phyloP scores from a whole-genome alignment of 1,140 invertebrate species.

The Dendrolimus kikuchii region DNA sequence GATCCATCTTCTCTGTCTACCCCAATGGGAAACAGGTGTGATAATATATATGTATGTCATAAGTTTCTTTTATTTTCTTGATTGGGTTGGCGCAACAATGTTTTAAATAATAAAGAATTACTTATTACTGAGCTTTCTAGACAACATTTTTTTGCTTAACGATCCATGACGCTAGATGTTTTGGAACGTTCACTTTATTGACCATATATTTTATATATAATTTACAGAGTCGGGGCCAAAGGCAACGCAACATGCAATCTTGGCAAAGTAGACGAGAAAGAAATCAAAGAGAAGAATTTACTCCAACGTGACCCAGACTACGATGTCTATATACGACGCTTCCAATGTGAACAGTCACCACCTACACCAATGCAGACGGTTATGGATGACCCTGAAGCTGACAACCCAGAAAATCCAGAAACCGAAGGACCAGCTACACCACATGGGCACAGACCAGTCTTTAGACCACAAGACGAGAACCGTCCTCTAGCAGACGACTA shows the following conservation, averaged over 20 bases:
- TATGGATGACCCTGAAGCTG: slow-evolving; percentile 28
- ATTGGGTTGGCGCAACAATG: too few species aligned
- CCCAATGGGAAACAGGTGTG: too few species aligned
- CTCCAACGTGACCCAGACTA: slow-evolving; percentile 49
- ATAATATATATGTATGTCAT: too few species aligned
- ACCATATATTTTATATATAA: slow-evolving; percentile 8
- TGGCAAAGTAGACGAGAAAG: slow-evolving; percentile 42
- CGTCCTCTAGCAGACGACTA: slow-evolving; percentile 37
- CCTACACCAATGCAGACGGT: slow-evolving; percentile 43
- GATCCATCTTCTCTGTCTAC: too few species aligned
- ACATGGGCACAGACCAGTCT: slow-evolving; percentile 35
- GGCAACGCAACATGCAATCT: slow-evolving; percentile 60
- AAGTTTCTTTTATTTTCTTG: too few species aligned
- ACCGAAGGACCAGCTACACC: neutral
- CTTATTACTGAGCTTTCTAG: too few species aligned
- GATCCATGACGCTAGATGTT: too few species aligned
- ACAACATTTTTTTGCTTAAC: too few species aligned
- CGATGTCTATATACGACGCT: slow-evolving; percentile 47
- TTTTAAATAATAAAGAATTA: too few species aligned
- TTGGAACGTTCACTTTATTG: neutral
- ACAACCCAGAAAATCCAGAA: slow-evolving; percentile 5
- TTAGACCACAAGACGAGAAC: slow-evolving; percentile 46
- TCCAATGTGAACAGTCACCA: slow-evolving; percentile 51
- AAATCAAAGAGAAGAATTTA: slow-evolving; percentile 45
- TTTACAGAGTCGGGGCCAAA: slow-evolving; percentile 58